These are phyloP conservation scores for Antheraea assamensis DNA, from an alignment of 2,888 invertebrate species.

Conservation along the genomic window DNA sequence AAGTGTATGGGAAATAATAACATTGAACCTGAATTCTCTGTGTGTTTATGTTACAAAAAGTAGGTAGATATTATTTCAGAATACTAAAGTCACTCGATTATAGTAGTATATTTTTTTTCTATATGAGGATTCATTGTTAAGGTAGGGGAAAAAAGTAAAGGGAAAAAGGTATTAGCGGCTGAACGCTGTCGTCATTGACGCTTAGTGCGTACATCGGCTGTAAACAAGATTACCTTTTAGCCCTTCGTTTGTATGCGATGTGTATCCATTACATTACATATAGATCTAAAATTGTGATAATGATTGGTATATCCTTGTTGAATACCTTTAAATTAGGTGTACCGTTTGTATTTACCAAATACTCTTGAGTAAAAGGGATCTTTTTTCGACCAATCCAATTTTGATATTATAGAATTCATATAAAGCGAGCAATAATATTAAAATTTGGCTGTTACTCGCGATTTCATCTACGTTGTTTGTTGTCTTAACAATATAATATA, in stretches of 20 bases:
- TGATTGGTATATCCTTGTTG: not conserved
- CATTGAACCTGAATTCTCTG: no score
- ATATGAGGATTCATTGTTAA: no score
- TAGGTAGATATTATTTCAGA: no score
- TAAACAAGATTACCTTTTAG: conserved; percentile 1
- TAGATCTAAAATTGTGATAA: conserved; percentile 7
- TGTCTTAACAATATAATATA: no score
- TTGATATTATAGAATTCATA: not conserved
- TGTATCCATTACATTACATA: conserved; percentile 3
- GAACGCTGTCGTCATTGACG: not conserved
- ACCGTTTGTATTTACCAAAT: not conserved
- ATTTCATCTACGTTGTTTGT: no score
- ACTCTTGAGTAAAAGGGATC: not conserved
- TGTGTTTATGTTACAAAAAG: no score
- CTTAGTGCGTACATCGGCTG: not conserved
- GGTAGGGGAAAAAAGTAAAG: no score
- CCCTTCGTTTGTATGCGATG: conserved; percentile 11
- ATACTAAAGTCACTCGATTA: no score
- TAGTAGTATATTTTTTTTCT: no score
- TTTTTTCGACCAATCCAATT: not conserved
- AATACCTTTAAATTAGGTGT: not conserved
- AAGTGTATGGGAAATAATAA: no score
- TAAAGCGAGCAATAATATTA: no score
- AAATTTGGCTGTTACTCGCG: no score
- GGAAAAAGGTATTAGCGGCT: not conserved